Base-by-base conservation (phyloP, 1,140 invertebrate species). In the Leptinotarsa undecemlineata region DNA sequence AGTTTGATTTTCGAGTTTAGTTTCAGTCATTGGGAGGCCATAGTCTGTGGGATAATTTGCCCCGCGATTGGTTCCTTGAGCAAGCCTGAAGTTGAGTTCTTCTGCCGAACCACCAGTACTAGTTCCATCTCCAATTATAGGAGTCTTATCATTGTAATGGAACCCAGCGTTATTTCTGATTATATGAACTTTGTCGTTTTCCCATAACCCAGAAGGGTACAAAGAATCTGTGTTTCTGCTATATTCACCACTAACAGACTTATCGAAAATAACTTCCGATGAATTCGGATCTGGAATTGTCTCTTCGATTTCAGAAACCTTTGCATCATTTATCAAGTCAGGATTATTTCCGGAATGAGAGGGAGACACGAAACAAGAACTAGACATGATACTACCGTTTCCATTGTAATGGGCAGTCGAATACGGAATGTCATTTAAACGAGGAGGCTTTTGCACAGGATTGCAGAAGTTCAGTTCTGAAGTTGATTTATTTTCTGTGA, bases 281-380 rank as follows among this genome's bases (percentile, higher is more conserved):
- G 63, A 72, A 21, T 78, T 69, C 17, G 79, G 79, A 17, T 75
- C 75, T 3, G 80, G 73, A 3, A 82, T 79, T 26, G 86, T 82
- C 72, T 88, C 87, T 42, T 84, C 86, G 76, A 88, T 89, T 17
- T 88, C 89, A 33, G 88, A 87, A 14, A 86, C 83, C 80, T 90
- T 88, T 1, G 93, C 93, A 80, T 95, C 93, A 78, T 93, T 92
- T 78, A 95, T 95, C 51, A 95, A 86, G 83, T 95, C 94, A 6
- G 93, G 93, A 82, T 95, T 93, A 73, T 94, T 93, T 73, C 90
- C 90, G 3, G 90, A 89, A 63, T 91, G 88, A 2, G 91, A 90
- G 21, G 92, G 91, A 15, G 92, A 92, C 2, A 92, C 90, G 76
- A 90, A 92, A 75, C 84, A 87, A 0, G 86, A 84, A 14, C 88